Base-by-base conservation (phyloP, 2,113 vertebrate genomes). In the Lagopus leucura region DNA sequence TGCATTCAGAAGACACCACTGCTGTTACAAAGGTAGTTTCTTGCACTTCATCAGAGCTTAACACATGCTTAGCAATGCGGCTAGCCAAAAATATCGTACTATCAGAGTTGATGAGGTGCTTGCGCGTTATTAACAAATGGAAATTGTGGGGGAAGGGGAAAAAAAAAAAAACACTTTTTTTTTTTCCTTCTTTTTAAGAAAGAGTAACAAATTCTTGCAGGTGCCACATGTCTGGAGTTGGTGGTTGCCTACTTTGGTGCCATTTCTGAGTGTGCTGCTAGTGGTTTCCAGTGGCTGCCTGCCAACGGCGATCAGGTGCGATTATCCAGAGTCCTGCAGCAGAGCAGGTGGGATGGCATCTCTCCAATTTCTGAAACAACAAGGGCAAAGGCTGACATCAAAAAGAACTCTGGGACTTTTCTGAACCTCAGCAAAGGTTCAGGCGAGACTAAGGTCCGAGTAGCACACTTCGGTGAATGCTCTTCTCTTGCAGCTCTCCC, bases 1-100 rank as follows among this genome's bases (percentile, higher is more conserved):
- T 88, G 94, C 88, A 80, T 95, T 96, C 93, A 86, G 88, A 82
- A 95, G 94, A 86, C 82, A 90, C 90, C 73, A 75, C 88, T 95
- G 90, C 94, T 95, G 91, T 81, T 95, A 64, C 92, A 92, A 94
- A 94, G 94, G 93, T 97, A 94, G 94, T 95, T 91, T 95, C 93
- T 91, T 96, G 90, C 93, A 86, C 91, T 94, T 86, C 88, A 81
- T 94, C 57, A 85, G 85, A 81, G 73, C 24, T 91, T 90, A 92
- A 90, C 95, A 94, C 94, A 83, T 82, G 86, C 85, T 88, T 90
- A 91, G 91, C 90, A 86, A 90, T 86, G 69, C 61, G 28, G 61
- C 79, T 90, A 92, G 91, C 91, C 91, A 92, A 95, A 95, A 95
- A 92, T 91, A 92, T 64, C 40, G 0, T 75, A 58, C 50, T 85